Evolutionary conservation across 1,140 invertebrate genomes (phyloP), one percentile per base, ranked within the genome.

Genomic region (Acromyrmex charruanus): DNA sequence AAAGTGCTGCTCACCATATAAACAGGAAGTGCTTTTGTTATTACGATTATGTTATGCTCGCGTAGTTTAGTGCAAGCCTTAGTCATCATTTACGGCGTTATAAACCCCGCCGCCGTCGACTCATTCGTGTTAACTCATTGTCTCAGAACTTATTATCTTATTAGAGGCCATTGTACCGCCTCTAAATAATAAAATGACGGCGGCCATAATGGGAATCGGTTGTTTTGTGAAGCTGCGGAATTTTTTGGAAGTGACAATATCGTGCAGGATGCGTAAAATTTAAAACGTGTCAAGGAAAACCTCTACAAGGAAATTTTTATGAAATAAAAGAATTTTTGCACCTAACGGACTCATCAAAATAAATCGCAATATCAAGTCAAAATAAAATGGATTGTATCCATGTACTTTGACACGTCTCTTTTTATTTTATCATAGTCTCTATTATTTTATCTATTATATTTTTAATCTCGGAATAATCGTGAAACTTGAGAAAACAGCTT

Each of bases 81-180:
- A 84, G 80, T 84, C 80, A 84, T 74, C 80, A 28, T 84, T 84
- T 84, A 75, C 39, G 79, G 35, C 14, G 28, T 74, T 75, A 84
- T 61, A 61, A 84, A 68, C 80, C 25, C 69, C 14, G 68, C 58
- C n/a, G 69, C 44, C 28, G 55, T 59, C 69, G 55, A 74, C 69
- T 84, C 80, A 63, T 84, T 84, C 80, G 44, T 84, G 55, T 75
- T 75, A 84, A 84, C 69, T 74, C 80, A 84, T 75, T 84, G 58
- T 44, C 58, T 74, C 80, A 75, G 58, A 74, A 51, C 80, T 84
- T 75, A 74, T 74, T 84, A 84, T 61, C 80, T 61, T 71, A 84
- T 84, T 74, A 84, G 49, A 63, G 69, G 80, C 69, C 58, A 84
- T 84, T 84, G 69, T 84, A 84, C 80, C 55, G 80, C 51, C 69